Evolutionary conservation across 35 echinoderm and acorn worm genomes (phyloP), one percentile per base, ranked within the genome.

Genomic region (Stichopus chloronotus): DNA sequence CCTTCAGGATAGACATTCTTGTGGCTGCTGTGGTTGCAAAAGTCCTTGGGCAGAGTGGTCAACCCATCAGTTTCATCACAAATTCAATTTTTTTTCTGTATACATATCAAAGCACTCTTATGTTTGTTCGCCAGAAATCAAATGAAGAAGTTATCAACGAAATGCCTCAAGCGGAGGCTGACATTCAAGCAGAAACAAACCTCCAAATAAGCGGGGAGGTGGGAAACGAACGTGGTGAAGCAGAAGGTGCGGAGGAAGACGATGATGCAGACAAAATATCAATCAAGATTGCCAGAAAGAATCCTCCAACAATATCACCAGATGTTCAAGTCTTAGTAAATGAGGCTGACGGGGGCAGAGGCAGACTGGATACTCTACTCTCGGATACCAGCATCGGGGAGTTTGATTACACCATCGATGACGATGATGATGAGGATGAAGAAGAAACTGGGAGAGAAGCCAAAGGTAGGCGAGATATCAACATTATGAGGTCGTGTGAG

Each of bases 381-480:
- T 83, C 78, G 17, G 91, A 92, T 8, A 78, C 24, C 0, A 83
- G 77, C 14, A 7, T 82, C 12, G 91, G 79, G 3, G 76, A 92
- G 22, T 59, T 81, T 90, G 65, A 13, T 30, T 76, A 23, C 13
- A 13, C 16, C 22, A 69, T 22, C 84, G 91, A 92, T 55, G 79
- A 81, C n/a, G 77, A 82, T 3, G 91, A 92, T 11, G 91, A 92
- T 53, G 78, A 92, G 65, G 79, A 79, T 19, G 76, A 92, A 63
- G 91, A 92, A 19, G 80, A 61, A 22, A 53, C 56, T 84, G 80
- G 84, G 17, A 12, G 78, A 92, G 80, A 83, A 83, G 52, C 80
- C 30, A 83, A 83, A 55, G 80, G 80, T 83, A 79, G 59, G 14
- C 8, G 8, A 61, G 69, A 74, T 43, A 3, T 43, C 30, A 43